Conservation (phyloP, 2,888 invertebrate genomes). For the Macaria liturata region DNA sequence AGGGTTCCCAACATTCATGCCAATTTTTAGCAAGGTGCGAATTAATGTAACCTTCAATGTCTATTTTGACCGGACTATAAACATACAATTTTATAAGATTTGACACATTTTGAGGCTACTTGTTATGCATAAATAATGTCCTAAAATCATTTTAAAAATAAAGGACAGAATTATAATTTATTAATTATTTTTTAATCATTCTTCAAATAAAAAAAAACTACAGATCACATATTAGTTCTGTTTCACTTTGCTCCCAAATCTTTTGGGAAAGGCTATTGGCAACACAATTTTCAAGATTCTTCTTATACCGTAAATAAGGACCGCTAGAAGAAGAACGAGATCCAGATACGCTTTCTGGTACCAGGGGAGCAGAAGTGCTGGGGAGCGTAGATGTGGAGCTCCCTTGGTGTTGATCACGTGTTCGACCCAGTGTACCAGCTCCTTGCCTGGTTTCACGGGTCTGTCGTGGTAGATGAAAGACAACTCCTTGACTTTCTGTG, state of each 20-base stretch:
- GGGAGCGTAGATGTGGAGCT: constrained; percentile 51
- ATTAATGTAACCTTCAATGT: too few relatives aligned
- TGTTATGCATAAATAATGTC: too few relatives aligned
- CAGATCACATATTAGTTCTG: constrained; percentile 5
- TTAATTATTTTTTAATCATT: too few relatives aligned
- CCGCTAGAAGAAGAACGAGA: constrained; percentile 21
- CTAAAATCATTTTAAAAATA: too few relatives aligned
- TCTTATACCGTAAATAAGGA: constrained; percentile 12
- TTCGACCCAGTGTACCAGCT: constrained; percentile 52
- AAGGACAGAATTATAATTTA: too few relatives aligned
- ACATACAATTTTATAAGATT: too few relatives aligned
- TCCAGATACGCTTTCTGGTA: constrained; percentile 57
- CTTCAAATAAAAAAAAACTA: too few relatives aligned
- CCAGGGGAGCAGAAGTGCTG: constrained; percentile 46
- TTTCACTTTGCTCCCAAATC: constrained; percentile 17
- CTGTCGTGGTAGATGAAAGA: constrained; percentile 52
- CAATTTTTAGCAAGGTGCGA: too few relatives aligned
- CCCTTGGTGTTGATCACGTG: constrained; percentile 50
- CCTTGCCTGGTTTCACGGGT: constrained; percentile 42
- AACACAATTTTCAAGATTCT: constrained; percentile 13
- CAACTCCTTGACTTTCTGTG: constrained; percentile 41
- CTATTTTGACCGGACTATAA: too few relatives aligned
- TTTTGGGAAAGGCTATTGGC: constrained; percentile 16
- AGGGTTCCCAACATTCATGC: too few relatives aligned
- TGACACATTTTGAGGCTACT: too few relatives aligned